These are phyloP conservation scores for Geotrupes spiniger DNA, from an alignment of 2,888 invertebrate genomes.

Conservation along the genomic window DNA sequence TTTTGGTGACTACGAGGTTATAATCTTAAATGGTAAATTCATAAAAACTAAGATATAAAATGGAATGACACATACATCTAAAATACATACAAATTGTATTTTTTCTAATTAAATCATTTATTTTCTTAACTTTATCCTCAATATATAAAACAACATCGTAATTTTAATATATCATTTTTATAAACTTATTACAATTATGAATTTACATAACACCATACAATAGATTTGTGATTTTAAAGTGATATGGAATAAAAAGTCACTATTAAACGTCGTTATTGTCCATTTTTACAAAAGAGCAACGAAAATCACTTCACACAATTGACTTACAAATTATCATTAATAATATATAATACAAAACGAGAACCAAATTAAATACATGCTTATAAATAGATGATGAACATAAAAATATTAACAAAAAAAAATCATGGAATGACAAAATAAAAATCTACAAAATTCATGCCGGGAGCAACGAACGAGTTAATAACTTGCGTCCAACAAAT, in stretches of 20 bases:
- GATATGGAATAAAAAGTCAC: slow-evolving; percentile 12
- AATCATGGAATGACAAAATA: background rate
- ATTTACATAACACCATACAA: slow-evolving; percentile 41
- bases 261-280: slow-evolving; percentile 25
- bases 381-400: slow-evolving; percentile 2
- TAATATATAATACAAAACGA: slow-evolving; percentile 13
- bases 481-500: no score
- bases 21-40: no score
- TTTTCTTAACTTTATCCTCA: slow-evolving; percentile 12
- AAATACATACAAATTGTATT: slow-evolving; percentile 11
- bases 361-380: slow-evolving; percentile 12
- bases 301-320: slow-evolving; percentile 12
- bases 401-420: slow-evolving; percentile 8
- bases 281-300: slow-evolving; percentile 22
- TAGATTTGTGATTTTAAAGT: slow-evolving; percentile 21
- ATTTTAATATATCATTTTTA: slow-evolving; percentile 27
- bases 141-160: slow-evolving; percentile 23
- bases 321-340: slow-evolving; percentile 16
- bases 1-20: no score
- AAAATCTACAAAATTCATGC: background rate
- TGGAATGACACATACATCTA: no score
- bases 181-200: slow-evolving; percentile 23
- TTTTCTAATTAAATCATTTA: slow-evolving; percentile 7
- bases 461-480: no score
- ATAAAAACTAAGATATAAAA: no score